These are phyloP conservation scores for Agrilus cyanescens DNA, from an alignment of 2,888 invertebrate species.

Conservation along the genomic window DNA sequence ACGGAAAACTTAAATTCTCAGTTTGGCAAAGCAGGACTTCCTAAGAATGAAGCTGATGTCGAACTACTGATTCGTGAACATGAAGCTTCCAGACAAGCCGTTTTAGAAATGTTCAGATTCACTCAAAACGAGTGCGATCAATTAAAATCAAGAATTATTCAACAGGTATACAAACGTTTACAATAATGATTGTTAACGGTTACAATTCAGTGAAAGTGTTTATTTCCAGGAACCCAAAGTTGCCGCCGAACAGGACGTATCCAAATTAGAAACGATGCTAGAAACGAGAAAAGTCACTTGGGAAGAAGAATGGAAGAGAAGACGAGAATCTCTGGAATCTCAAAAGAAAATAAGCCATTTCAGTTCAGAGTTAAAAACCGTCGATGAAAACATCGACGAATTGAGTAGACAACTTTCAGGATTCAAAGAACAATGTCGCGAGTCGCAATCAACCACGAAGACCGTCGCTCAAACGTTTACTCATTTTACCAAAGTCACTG, in stretches of 20 bases:
- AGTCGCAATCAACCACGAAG: constrained; percentile 57
- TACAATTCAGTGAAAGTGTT: constrained; percentile 19
- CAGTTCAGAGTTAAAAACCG: constrained; percentile 54
- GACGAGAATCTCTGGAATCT: constrained; percentile 49
- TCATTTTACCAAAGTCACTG: constrained; percentile 66
- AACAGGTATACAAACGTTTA: constrained; percentile 35
- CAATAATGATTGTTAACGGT: neutral
- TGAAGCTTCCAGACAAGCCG: constrained; percentile 50
- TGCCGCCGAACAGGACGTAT: constrained; percentile 55
- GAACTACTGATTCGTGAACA: constrained; percentile 49
- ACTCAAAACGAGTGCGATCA: constrained; percentile 56
- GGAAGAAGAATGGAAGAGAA: constrained; percentile 49
- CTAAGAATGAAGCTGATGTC: constrained; percentile 38
- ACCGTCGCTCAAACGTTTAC: constrained; percentile 59
- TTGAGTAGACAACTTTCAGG: constrained; percentile 50
- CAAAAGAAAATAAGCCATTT: constrained; percentile 53
- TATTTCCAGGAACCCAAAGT: constrained; percentile 46
- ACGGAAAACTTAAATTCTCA: constrained; percentile 45
- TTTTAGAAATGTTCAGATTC: constrained; percentile 53
- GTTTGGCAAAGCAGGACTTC: constrained; percentile 29
- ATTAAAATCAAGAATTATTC: constrained; percentile 53
- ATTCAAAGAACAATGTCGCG: constrained; percentile 57
- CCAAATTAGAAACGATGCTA: constrained; percentile 51
- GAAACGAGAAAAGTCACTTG: constrained; percentile 49
- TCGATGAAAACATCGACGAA: constrained; percentile 58